Evolutionary conservation across 2,797 vertebrate species (phyloP), one percentile per base, ranked within the genome.

Genomic region (Amniataba percoides): DNA sequence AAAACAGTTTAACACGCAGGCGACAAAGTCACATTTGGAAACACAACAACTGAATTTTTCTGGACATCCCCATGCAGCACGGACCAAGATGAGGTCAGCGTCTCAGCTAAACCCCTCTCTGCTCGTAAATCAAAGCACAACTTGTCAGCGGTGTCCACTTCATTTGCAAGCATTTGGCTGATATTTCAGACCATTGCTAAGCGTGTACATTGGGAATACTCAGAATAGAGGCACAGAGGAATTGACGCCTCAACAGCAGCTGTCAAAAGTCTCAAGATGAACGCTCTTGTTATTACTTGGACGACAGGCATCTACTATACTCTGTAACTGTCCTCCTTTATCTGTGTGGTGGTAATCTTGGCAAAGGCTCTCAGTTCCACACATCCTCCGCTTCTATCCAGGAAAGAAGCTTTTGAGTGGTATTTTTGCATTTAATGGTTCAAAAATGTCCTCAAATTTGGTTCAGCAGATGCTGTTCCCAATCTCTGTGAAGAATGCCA

Each of bases 11-110:
- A 51, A 58, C 75, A 81, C 63, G 56, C 67, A 36, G 31, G 67
- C 39, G 66, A 77, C 64, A 84, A 78, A 80, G 59, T 76, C 65
- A 42, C 70, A 81, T 62, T 84, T 77, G 72, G 67, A 78, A 56
- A 74, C 11, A 57, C 27, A 53, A 83, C 75, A 86, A 71, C 39
- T 34, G 40, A 55, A 42, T 78, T 80, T 66, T 68, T 81, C 71
- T 74, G 53, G 68, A 89, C 73, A 70, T 78, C 55, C 53, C 85
- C 73, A 85, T 52, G 45, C 68, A 84, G 60, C 68, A 53, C 65
- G 60, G 77, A 85, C 77, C 69, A 46, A 65, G 72, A 93, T 93
- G 86, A 94, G 81, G 73, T 92, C 90, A 94, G 61, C 71, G 78
- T 83, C 76, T 87, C 67, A 56, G 78, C 73, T 62, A 78, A 87